Base-by-base conservation (phyloP, 2,888 invertebrate species). In the Lysandra bellargus region DNA sequence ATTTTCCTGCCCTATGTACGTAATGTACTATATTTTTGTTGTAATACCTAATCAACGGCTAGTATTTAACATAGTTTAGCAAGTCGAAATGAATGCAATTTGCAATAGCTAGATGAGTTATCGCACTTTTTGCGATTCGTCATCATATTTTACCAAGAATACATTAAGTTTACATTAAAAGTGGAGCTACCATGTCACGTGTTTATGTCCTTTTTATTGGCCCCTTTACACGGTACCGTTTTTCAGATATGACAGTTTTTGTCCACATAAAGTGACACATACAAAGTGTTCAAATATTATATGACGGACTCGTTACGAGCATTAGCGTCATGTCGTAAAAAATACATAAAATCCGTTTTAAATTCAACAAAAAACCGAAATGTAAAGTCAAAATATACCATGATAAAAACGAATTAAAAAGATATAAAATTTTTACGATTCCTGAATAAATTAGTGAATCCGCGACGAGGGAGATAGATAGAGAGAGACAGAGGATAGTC, bases 401-500 rank as follows among this genome's bases (percentile, higher is more conserved):
- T 53, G 76, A 76, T 76, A 76, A 76, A 53, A 33, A 76, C 76
- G 53, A 76, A 76, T 76, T 76, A 76, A 76, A 76, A 76, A 53
- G 30, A 7, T 57, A 37, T 76, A 76, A 76, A 76, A 30, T 12
- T 53, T 76, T 76, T 76, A 76, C 76, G 76, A 76, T 30, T 76
- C 33, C 30, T 33, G 76, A 76, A 57, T 57, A 33, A 57, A 76
- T 76, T 76, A 76, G 53, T 53, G 53, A 75, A 76, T 53, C 57
- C 76, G 76, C 76, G 57, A 76, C 79, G 80, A 80, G 80, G 78
- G 5, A 69, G 64, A 53, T 80, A 79, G 75, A 61, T 60, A 74
- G 73, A 80, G 73, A 40, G 81, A 79, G 80, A 80, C 3, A 60
- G 69, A 57, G 9, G 74, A 78, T 69, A 78, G 80, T 87, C 88